Evolutionary conservation across 2,797 vertebrate species (phyloP), one percentile per base, ranked within the genome.

Genomic region (Pelochelys cantorii): DNA sequence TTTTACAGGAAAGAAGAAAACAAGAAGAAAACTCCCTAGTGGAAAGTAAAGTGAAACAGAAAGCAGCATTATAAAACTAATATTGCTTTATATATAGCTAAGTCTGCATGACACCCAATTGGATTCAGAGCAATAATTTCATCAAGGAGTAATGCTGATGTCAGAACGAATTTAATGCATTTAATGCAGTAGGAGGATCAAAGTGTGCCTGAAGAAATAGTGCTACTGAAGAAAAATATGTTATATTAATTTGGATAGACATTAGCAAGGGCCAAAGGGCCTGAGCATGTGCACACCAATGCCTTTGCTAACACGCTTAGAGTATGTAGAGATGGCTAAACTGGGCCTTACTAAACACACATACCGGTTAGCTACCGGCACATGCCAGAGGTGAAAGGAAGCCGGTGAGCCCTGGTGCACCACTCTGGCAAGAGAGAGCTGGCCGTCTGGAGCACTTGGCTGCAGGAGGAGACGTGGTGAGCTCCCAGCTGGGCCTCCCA

Each of bases 81-180:
- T 82, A 84, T 23, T 54, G 31, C 4, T 91, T 93, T 95, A 77
- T 79, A 82, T 81, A 71, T 88, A 81, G 65, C 60, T 27, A 89
- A 90, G 78, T 87, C 11, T 86, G 83, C 52, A 89, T 48, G 86
- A 55, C 68, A 87, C 34, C 25, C 59, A 91, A 93, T 5, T 96
- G 90, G 93, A 96, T 95, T 92, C 92, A 85, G 93, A n/a, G 8
- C 1, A 91, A 60, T 56, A 95, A 95, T 94, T 95, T 92, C 95
- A 97, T 93, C 88, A 95, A 87, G 74, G 22, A 29, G 52, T 90
- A 94, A 84, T 31, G 17, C 0, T 92, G 59, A 84, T 85, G 52
- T 93, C 82, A 92, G 74, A 96, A 97, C 92, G 48, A 93, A 94
- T 54, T 95, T 93, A 93, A 96, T 90, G 3, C 68, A 84, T 79